Base-by-base conservation (phyloP, 2,888 invertebrate genomes). In the Griposia aprilina region DNA sequence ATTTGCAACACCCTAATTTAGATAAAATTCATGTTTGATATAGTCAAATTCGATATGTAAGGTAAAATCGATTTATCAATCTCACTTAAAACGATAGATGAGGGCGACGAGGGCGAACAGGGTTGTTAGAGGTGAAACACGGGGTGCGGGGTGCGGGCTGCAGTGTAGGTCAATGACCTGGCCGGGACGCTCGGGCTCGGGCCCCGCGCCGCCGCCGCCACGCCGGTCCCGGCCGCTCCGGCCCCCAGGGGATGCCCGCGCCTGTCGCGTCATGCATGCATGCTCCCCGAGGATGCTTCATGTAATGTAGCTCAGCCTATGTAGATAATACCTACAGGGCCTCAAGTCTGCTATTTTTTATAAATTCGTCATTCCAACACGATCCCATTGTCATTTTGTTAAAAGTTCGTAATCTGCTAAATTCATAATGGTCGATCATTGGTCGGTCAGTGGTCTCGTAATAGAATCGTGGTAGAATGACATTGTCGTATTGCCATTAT, bases 131-230 rank as follows among this genome's bases (percentile, higher is more conserved):
- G 73, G 81, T 79, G 77, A 80, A 70, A 74, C 68, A 30, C 55
- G 75, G 75, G 77, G 77, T 63, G 83, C 74, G 86, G 81, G 76
- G 89, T 74, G 84, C 84, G 82, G 73, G 84, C 74, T 88, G 85
- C 86, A 82, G 75, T 76, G 71, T 74, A 82, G 91, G 89, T 87
- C 89, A 84, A 75, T 85, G 91, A 89, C 91, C 90, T 87, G 86
- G 81, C 81, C 81, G 81, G 84, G 84, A 69, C 80, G 80, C 75
- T 36, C 74, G 52, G 67, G 36, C 72, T 26, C 59, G 36, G 63
- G 74, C 72, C 15, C 45, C 72, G 74, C 80, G 41, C 41, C 41
- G 41, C 41, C 41, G 41, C 45, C 45, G 45, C 45, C 45, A 45
- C 63, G 74, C 10, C 17, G 0, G 69, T 11, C n/a, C 57, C 71